phyloP scores from a whole-genome alignment of 2,113 vertebrate species.

The Smithornis capensis region DNA sequence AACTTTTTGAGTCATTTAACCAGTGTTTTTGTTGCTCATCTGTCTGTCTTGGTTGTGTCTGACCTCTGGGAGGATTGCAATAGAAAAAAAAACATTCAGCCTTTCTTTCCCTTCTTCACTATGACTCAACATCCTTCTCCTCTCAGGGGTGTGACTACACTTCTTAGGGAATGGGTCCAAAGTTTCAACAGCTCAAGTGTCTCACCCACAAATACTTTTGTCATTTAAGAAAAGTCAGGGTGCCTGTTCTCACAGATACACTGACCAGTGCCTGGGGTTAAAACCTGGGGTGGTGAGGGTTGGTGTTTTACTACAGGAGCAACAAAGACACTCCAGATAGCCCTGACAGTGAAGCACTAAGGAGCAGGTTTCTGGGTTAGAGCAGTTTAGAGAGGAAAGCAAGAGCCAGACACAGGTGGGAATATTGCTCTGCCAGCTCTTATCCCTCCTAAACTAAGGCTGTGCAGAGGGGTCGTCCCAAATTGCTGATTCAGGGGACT shows the following conservation, averaged over 20 bases:
- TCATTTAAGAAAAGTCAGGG: background rate
- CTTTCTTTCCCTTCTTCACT: conserved; percentile 44
- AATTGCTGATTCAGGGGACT: background rate
- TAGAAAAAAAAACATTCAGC: conserved; percentile 35
- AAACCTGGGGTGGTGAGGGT: background rate
- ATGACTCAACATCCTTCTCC: conserved; percentile 62
- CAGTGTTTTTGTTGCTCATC: conserved; percentile 46
- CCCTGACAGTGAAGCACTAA: background rate
- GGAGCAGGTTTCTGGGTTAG: background rate
- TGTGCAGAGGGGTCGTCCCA: background rate
- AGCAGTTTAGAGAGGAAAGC: background rate
- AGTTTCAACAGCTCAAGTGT: background rate
- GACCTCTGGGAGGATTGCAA: conserved; percentile 40
- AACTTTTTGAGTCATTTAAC: conserved; percentile 39
- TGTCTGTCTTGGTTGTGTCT: conserved; percentile 2
- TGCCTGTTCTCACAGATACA: background rate
- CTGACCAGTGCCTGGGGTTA: background rate
- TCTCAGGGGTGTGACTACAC: conserved; percentile 44
- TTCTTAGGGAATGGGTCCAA: conserved; percentile 35
- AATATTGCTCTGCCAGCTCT: background rate
- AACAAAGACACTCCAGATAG: background rate
- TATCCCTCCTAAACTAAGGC: background rate
- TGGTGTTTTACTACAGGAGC: background rate
- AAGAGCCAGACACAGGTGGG: background rate
- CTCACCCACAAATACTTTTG: background rate